Base-by-base conservation (phyloP, 1,140 invertebrate species). In the Daktulosphaira vitifoliae region DNA sequence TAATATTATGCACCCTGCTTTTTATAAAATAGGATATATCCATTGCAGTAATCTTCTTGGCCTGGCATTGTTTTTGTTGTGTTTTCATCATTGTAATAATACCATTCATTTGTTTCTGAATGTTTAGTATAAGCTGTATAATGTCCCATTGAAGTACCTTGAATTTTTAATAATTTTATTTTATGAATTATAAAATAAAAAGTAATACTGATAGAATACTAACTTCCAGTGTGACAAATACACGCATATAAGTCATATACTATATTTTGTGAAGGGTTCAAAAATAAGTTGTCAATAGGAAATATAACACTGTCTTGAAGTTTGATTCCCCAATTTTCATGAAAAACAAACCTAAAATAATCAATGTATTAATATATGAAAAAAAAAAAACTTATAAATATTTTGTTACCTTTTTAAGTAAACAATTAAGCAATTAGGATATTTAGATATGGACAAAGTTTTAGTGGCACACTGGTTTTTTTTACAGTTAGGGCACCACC, bases 141-240 rank as follows among this genome's bases (percentile, higher is more conserved):
- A 72, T 87, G 85, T 2, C 85, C 85, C 37, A 82, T 80, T 44
- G 81, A 82, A 48, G 82, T 80, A 68, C 83, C 84, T 80, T 72
- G 68, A 73, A 77, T 74, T 68, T 68, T 67, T 67, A 66, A 69
- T 48, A 20, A 20, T 52, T 65, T 70, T 20, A 65, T 67, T 16
- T 56, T 56, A n/a, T n/a, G n/a, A 25, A 29, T 16, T 52, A 15
- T 22, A 1, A 65, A 66, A 64, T 23, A 46, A 50, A 59, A 16
- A 38, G 38, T 26, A 65, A 26, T 20, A 42, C 16, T 64, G 33
- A n/a, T n/a, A n/a, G 25, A 33, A 13, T 44, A 73, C 73, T 70
- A 73, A 84, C 84, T 82, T 76, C 85, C 85, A 73, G 81, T 84
- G 73, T 87, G 85, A 73, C 84, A 86, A 23, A 87, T 82, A 69